These are phyloP conservation scores for Sebastes cheni DNA, from an alignment of 2,797 vertebrate genomes.

Conservation along the genomic window DNA sequence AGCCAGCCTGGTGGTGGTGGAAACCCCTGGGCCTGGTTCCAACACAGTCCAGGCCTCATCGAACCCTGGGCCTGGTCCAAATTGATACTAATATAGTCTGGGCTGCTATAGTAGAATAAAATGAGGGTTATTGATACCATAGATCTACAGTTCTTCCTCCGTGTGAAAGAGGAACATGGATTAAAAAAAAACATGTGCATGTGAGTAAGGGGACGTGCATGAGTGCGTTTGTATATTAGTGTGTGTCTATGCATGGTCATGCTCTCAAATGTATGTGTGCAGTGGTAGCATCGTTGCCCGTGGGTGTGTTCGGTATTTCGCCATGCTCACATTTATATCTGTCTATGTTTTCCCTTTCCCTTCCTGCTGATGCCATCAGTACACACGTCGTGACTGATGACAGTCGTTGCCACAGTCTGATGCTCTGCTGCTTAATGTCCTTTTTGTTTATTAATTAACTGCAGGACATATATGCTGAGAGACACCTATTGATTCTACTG, in stretches of 20 bases:
- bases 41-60: slow-evolving; percentile 74
- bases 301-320: slow-evolving; percentile 62
- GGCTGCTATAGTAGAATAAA: slow-evolving; percentile 48
- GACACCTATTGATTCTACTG: slow-evolving; percentile 80
- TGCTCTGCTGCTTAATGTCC: slow-evolving; percentile 74
- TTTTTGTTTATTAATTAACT: slow-evolving; percentile 84
- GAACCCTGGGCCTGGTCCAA: slow-evolving; percentile 76
- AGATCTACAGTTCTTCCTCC: slow-evolving; percentile 36
- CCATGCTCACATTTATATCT: slow-evolving; percentile 68
- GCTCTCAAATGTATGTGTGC: slow-evolving; percentile 29
- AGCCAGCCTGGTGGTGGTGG: slow-evolving; percentile 39
- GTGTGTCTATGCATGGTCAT: slow-evolving; percentile 11
- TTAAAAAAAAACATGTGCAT: neutral
- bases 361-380: slow-evolving; percentile 79
- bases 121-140: slow-evolving; percentile 47
- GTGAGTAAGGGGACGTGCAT: neutral
- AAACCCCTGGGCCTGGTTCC: slow-evolving; percentile 67
- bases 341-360: slow-evolving; percentile 61
- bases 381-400: slow-evolving; percentile 76
- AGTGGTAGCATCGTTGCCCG: slow-evolving; percentile 48
- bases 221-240: slow-evolving; percentile 4
- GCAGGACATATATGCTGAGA: slow-evolving; percentile 80
- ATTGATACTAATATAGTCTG: slow-evolving; percentile 63
- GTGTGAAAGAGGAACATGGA: slow-evolving; percentile 12
- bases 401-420: slow-evolving; percentile 75